These are phyloP conservation scores for Ommatoiulus sabulosus DNA, from an alignment of 2,888 invertebrate species.

Conservation along the genomic window DNA sequence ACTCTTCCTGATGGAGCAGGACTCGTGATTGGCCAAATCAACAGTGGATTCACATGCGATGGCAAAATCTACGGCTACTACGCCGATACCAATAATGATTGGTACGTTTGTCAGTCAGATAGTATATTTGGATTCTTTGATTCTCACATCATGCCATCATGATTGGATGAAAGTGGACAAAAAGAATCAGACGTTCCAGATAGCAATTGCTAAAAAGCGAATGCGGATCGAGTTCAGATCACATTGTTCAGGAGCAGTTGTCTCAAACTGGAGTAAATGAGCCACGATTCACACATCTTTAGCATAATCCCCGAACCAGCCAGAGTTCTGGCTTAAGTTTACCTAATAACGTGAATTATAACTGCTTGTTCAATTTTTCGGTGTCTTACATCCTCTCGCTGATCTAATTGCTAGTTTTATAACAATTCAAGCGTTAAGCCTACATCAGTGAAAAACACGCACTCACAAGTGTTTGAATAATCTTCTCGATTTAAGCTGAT, in stretches of 20 bases:
- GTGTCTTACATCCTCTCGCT: neutral
- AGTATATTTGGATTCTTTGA: neutral
- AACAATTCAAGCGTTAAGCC: neutral
- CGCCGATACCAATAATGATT: conserved; percentile 61
- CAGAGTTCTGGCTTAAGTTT: neutral
- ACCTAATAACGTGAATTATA: neutral
- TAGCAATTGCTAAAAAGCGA: too few relatives aligned
- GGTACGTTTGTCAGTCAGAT: neutral
- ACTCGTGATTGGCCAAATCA: conserved; percentile 57
- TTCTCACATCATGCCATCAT: neutral
- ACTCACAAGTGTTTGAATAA: neutral
- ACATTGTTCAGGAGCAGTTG: too few relatives aligned
- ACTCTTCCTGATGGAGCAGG: conserved; percentile 58
- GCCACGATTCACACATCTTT: neutral
- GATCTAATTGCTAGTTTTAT: neutral
- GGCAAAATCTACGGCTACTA: conserved; percentile 63
- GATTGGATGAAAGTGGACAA: neutral
- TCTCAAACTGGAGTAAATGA: too few relatives aligned
- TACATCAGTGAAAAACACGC: neutral
- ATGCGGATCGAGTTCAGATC: too few relatives aligned
- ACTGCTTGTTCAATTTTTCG: neutral
- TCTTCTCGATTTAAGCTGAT: neutral
- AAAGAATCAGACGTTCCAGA: too few relatives aligned
- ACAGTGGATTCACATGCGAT: conserved; percentile 63
- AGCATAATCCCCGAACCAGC: neutral